A percentile compares a stretch with the other conserved stretches of the same genome.
These are phyloP conservation scores for Latrodectus geometricus DNA, from an alignment of 1,140 invertebrate genomes.

Conservation along the genomic window DNA sequence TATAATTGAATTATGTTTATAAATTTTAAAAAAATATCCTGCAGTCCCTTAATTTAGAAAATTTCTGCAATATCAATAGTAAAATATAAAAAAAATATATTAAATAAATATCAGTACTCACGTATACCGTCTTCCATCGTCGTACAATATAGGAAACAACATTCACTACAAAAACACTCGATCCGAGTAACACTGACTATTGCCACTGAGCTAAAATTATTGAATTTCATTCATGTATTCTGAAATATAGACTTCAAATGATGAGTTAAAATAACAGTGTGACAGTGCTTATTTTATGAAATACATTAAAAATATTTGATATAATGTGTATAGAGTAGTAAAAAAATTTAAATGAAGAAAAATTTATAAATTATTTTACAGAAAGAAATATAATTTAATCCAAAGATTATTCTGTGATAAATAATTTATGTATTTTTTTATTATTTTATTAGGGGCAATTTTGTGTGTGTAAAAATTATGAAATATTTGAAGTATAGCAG, in stretches of 20 bases:
- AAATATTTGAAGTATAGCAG: too few relatives aligned
- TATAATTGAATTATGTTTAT: background rate
- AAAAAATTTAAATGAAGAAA: too few relatives aligned
- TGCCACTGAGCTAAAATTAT: background rate
- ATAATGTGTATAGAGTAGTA: background rate
- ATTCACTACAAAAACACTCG: background rate
- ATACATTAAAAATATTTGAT: background rate
- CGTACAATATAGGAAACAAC: background rate
- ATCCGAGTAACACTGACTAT: background rate
- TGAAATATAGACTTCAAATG: background rate
- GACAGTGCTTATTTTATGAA: background rate
- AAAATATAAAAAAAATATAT: background rate
- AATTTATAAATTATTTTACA: too few relatives aligned
- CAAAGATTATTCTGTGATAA: too few relatives aligned
- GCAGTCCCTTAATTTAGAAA: background rate
- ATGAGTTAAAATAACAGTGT: background rate
- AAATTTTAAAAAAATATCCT: background rate
- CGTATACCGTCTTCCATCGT: background rate
- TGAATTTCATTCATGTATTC: too few relatives aligned
- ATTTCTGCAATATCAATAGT: background rate
- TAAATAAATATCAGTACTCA: background rate
- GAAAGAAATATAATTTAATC: too few relatives aligned
- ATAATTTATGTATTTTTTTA: too few relatives aligned
- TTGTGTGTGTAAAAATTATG: too few relatives aligned
- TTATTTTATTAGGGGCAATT: too few relatives aligned